These are phyloP conservation scores for Aphis craccivora DNA, from an alignment of 1,140 invertebrate genomes.

Conservation along the genomic window DNA sequence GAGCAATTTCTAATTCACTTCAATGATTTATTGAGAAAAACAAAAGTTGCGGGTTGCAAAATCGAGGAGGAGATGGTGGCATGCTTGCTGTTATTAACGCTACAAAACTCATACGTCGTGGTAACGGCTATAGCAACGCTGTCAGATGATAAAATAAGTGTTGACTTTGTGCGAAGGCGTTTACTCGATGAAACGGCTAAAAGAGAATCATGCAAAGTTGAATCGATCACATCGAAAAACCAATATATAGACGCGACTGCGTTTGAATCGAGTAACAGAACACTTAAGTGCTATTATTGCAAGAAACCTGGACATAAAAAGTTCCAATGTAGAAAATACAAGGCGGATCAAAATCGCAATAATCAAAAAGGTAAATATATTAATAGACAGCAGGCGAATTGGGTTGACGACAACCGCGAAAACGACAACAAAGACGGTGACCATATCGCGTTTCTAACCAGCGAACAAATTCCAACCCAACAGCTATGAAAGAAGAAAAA, in stretches of 20 bases:
- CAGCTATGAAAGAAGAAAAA: neutral
- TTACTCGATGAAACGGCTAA: conserved; percentile 61
- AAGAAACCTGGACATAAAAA: conserved; percentile 12
- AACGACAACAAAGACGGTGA: neutral
- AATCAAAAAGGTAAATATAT: no score
- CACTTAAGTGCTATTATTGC: neutral
- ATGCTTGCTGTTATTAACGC: conserved; percentile 34
- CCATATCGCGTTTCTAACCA: neutral
- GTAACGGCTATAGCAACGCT: conserved; percentile 59
- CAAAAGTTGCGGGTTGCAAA: conserved; percentile 5
- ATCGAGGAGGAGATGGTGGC: conserved; percentile 36
- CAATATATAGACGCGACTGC: neutral
- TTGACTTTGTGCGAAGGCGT: conserved; percentile 61
- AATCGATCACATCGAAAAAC: neutral
- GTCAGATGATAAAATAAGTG: conserved; percentile 58
- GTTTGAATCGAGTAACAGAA: neutral
- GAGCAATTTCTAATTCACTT: conserved; percentile 32
- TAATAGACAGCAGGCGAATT: neutral
- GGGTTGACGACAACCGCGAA: no score
- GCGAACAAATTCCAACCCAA: neutral
- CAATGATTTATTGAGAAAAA: conserved; percentile 31
- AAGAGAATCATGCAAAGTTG: neutral
- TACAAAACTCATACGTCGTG: conserved; percentile 51
- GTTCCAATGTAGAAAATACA: conserved; percentile 23
- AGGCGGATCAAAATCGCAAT: neutral